Evolutionary conservation across 1,140 invertebrate genomes (phyloP).

Genomic region (Eriosoma lanigerum): DNA sequence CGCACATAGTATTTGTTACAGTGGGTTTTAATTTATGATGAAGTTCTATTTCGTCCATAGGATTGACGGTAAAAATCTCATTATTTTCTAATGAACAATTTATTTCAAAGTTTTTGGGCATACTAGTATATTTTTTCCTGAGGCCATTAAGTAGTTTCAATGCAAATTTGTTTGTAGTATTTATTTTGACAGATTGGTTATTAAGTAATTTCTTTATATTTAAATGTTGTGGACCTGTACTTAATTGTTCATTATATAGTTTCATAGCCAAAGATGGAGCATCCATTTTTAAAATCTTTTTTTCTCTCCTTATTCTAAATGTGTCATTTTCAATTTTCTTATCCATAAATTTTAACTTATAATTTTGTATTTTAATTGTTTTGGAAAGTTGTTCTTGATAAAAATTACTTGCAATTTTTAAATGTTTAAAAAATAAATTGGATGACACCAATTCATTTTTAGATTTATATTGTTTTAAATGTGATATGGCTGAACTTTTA

Average conservation of each 20-base stretch:
- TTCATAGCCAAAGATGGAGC: not conserved
- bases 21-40: conserved; percentile 10
- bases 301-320: conserved; percentile 28
- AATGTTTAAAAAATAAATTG: not conserved
- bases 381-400: conserved; percentile 26
- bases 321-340: not conserved
- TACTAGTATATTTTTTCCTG: not conserved
- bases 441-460: not conserved
- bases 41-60: conserved; percentile 9
- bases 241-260: conserved; percentile 3
- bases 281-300: not conserved
- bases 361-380: conserved; percentile 17
- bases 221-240: not conserved
- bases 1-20: conserved; percentile 17
- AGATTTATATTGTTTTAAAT: not conserved
- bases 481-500: not conserved
- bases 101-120: not conserved
- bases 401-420: conserved; percentile 12
- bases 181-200: not conserved
- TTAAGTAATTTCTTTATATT: not conserved
- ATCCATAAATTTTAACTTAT: not conserved
- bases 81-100: not conserved
- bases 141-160: conserved; percentile 22
- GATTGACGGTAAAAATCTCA: not conserved
- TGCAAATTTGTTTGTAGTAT: not conserved